Evolutionary conservation across 2,888 invertebrate species (phyloP).

Genomic region (Sphaerophoria rueppellii): DNA sequence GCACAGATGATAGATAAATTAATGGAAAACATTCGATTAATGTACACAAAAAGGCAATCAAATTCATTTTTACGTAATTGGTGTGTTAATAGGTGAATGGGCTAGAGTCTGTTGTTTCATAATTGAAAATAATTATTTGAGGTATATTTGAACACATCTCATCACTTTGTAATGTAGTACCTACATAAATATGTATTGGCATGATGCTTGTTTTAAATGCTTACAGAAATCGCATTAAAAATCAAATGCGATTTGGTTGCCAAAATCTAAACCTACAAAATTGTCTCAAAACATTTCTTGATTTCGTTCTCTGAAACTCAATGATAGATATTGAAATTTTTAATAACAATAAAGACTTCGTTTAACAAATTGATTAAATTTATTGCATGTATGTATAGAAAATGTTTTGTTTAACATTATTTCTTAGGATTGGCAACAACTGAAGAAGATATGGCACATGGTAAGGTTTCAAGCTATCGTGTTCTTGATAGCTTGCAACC

Average conservation of each 20-base stretch:
- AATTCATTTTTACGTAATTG: constrained; percentile 15
- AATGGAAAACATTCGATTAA: constrained; percentile 33
- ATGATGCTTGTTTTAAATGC: too few species aligned
- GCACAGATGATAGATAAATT: constrained; percentile 18
- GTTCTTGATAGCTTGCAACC: too few species aligned
- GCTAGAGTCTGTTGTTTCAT: background rate
- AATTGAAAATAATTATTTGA: background rate
- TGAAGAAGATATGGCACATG: too few species aligned
- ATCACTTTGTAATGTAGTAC: background rate
- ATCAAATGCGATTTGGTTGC: constrained; percentile 25
- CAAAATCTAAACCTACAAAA: constrained; percentile 45
- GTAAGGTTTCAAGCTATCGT: too few species aligned
- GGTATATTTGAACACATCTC: background rate
- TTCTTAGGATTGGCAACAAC: too few species aligned
- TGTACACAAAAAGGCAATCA: constrained; percentile 9
- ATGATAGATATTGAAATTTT: constrained; percentile 13
- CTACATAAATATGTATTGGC: background rate
- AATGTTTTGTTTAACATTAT: too few species aligned
- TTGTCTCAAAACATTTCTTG: constrained; percentile 46
- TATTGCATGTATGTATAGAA: background rate
- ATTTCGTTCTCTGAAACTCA: constrained; percentile 35
- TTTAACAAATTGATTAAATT: background rate
- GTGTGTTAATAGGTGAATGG: constrained; percentile 14
- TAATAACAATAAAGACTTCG: background rate
- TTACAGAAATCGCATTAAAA: background rate